Conservation (phyloP, 2,888 invertebrate species). For the Nemurella pictetii region DNA sequence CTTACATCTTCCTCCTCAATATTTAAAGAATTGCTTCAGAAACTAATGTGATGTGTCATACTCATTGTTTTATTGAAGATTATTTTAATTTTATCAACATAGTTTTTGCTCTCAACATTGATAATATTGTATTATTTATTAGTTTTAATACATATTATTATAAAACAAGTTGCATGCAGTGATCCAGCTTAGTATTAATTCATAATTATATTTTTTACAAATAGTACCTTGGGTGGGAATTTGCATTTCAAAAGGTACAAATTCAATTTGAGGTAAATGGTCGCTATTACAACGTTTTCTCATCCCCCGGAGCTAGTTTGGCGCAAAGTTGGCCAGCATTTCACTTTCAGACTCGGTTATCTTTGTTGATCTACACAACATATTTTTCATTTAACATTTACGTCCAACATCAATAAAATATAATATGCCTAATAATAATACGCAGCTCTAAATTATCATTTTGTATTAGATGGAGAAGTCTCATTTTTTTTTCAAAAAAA, state of each 20-base stretch:
- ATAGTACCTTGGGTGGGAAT: background rate
- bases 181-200: background rate
- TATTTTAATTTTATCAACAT: slow-evolving; percentile 21
- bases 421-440: slow-evolving; percentile 1
- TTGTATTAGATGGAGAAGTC: background rate
- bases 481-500: background rate
- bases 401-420: slow-evolving; percentile 22
- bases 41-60: background rate
- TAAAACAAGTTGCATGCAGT: slow-evolving; percentile 20
- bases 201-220: slow-evolving; percentile 1
- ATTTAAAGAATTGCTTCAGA: no score
- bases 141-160: background rate
- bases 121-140: slow-evolving; percentile 20
- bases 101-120: slow-evolving; percentile 26
- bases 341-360: background rate
- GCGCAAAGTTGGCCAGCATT: background rate
- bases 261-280: background rate
- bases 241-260: slow-evolving; percentile 11
- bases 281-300: background rate
- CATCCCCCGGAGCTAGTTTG: background rate
- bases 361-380: background rate
- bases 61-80: slow-evolving; percentile 22
- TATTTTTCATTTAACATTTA: slow-evolving; percentile 3
- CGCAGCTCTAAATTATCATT: background rate
- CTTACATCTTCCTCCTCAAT: no score